Conservation (phyloP, 2,888 invertebrate species). For the Abscondita cerata region DNA sequence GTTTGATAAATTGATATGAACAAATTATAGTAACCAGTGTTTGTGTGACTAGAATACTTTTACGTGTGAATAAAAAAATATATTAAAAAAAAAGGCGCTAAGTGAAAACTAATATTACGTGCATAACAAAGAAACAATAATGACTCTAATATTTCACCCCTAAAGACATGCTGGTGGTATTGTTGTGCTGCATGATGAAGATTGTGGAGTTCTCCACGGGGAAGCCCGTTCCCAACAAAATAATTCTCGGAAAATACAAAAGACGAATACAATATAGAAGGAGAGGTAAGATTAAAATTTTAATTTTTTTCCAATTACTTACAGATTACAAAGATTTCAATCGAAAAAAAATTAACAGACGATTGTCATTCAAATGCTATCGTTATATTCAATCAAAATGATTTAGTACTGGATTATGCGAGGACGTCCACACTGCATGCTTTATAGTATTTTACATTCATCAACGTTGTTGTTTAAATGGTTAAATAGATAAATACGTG, state of each 20-base stretch:
- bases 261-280: slow-evolving; percentile 38
- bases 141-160: slow-evolving; percentile 44
- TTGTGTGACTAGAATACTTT: not conserved
- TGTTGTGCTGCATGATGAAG: slow-evolving; percentile 69
- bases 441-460: too few relatives aligned
- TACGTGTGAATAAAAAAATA: too few relatives aligned
- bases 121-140: slow-evolving; percentile 15
- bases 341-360: too few relatives aligned
- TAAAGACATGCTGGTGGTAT: slow-evolving; percentile 63
- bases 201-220: slow-evolving; percentile 64
- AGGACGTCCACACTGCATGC: too few relatives aligned
- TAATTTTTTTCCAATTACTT: not conserved
- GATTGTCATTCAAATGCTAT: not conserved
- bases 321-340: too few relatives aligned
- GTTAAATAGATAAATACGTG: too few relatives aligned
- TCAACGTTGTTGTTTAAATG: too few relatives aligned
- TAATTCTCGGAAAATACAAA: slow-evolving; percentile 35
- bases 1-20: slow-evolving; percentile 30
- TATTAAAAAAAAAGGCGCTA: not conserved
- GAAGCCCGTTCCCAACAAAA: slow-evolving; percentile 40
- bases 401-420: too few relatives aligned
- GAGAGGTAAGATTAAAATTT: slow-evolving; percentile 24
- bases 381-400: not conserved
- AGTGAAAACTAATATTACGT: not conserved
- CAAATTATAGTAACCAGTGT: slow-evolving; percentile 20